Base-by-base conservation (phyloP, 2,888 invertebrate species). In the Lasioglossum marginatum region DNA sequence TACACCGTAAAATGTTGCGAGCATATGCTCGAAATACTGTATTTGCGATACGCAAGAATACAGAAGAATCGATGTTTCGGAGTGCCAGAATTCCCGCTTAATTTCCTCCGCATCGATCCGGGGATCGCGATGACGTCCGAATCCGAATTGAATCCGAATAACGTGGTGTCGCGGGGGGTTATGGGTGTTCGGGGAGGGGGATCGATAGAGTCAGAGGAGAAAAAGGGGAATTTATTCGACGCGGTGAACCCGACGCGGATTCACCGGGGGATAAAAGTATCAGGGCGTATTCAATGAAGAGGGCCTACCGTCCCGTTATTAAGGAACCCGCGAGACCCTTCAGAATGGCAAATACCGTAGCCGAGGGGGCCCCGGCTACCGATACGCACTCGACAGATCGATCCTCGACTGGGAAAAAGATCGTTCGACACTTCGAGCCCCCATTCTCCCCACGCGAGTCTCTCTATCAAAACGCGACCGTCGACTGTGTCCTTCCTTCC, bases 231-330 rank as follows among this genome's bases (percentile, higher is more conserved):
- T 87, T 87, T 91, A 90, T 90, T 91, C 91, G 66, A 73, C 77
- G 48, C 76, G 86, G 75, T 37, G 66, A 77, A 74, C 74, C 74
- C 77, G 82, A 73, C 84, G 84, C 71, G 90, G 90, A 91, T 90
- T 85, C 66, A 19, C 81, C 72, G 81, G 68, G 43, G 91, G 90
- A 90, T 90, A 90, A 90, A 88, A 75, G 88, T 90, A 91, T 91
- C 91, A 86, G 40, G 84, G 72, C 78, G 90, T 88, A 90, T 90
- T 90, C 88, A 90, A 90, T 90, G 90, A 91, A 91, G 90, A 90
- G 87, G 82, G 90, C 91, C 90, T 90, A 91, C 74, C 85, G 80
- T 68, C 86, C 77, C 77, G 86, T 91, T 90, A 90, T 90, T 90
- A 90, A 88, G 85, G 57, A 88, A 88, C 86, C 86, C 84, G n/a